Conservation (phyloP, 2,113 vertebrate species). For the Eira barbara region DNA sequence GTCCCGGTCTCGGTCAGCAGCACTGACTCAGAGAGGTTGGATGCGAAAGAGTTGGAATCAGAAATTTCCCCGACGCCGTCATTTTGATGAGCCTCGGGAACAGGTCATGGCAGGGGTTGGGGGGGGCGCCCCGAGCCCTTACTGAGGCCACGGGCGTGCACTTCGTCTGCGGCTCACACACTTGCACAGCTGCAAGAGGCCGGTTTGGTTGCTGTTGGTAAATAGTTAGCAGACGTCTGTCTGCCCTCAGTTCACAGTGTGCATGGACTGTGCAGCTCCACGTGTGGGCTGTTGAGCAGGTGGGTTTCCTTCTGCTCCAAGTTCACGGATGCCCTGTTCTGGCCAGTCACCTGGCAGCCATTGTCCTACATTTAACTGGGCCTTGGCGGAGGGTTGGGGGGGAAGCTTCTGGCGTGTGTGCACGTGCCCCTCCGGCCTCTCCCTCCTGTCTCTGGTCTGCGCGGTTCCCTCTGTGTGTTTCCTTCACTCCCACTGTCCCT, state of each 20-base stretch:
- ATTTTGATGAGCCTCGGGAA: background rate
- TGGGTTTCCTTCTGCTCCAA: background rate
- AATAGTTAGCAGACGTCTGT: fast-evolving
- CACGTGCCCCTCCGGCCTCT: fast-evolving
- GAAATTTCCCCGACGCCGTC: background rate
- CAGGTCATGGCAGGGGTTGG: background rate
- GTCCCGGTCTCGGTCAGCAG: background rate
- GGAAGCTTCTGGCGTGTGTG: background rate
- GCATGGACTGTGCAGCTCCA: fast-evolving
- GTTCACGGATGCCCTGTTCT: background rate
- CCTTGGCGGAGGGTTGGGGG: fast-evolving
- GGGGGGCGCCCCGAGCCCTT: background rate
- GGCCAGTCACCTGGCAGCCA: background rate
- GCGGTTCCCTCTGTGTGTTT: background rate
- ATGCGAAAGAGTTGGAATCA: background rate
- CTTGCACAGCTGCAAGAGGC: background rate
- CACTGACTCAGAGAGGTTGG: background rate
- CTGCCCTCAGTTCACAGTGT: background rate
- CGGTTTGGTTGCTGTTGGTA: background rate
- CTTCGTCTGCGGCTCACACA: fast-evolving
- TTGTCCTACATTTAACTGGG: background rate
- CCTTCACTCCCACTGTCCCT: background rate
- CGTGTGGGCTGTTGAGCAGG: background rate
- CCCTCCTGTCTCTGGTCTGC: too few relatives aligned
- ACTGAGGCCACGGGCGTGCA: fast-evolving